These are phyloP conservation scores for Zhuqinia jingwanae DNA, from an alignment of 2,888 invertebrate genomes.

Conservation along the genomic window DNA sequence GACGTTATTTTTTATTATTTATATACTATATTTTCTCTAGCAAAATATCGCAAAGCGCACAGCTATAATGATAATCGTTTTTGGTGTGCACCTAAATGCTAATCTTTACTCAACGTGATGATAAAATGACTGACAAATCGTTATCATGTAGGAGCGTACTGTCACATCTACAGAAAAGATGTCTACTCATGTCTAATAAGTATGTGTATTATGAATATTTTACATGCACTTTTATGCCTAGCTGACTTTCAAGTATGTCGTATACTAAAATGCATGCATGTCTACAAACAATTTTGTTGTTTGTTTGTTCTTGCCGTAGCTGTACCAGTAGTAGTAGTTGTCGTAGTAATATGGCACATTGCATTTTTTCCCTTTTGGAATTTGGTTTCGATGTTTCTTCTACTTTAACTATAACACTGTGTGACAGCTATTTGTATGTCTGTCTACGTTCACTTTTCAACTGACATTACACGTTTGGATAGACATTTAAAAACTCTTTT, in stretches of 20 bases:
- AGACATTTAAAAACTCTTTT: too few species aligned
- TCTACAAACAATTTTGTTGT: neutral
- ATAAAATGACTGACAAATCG: slow-evolving; percentile 57
- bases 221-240: neutral
- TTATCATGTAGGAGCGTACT: slow-evolving; percentile 30
- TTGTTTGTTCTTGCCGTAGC: neutral
- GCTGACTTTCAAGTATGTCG: too few species aligned
- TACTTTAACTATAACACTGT: too few species aligned
- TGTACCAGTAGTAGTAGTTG: too few species aligned
- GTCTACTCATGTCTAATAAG: neutral
- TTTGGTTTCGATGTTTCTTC: too few species aligned
- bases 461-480: too few species aligned
- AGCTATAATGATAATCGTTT: too few species aligned
- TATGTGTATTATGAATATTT: neutral
- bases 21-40: neutral
- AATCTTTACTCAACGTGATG: slow-evolving; percentile 35
- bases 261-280: neutral
- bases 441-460: too few species aligned
- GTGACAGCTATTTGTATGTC: too few species aligned
- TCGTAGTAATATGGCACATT: too few species aligned
- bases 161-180: neutral
- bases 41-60: too few species aligned
- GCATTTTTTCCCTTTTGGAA: too few species aligned
- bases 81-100: neutral
- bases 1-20: neutral